A percentile compares a stretch with the other conserved stretches of the same genome.
Conservation (phyloP, 2,888 invertebrate genomes). For the Epinotia demarniana region DNA sequence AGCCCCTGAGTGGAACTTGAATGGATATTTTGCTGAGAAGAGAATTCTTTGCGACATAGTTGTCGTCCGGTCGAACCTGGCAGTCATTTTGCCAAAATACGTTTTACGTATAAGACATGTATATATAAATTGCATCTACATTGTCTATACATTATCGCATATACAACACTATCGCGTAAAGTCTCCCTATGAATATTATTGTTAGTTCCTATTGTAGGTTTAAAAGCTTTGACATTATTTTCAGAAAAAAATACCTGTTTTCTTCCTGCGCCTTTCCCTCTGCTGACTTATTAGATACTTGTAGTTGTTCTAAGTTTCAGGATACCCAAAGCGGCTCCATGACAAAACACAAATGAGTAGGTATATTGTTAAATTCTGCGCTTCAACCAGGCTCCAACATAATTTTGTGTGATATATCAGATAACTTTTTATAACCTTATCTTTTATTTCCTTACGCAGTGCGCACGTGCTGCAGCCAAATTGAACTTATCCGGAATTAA, state of each 20-base stretch:
- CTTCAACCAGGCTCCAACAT: neutral
- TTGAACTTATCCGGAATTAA: slow-evolving; percentile 30
- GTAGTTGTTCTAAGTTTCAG: too few relatives aligned
- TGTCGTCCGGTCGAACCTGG: slow-evolving; percentile 19
- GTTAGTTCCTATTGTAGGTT: too few relatives aligned
- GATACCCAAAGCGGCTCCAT: neutral
- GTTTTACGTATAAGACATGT: too few relatives aligned
- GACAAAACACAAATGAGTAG: neutral
- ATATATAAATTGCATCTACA: neutral
- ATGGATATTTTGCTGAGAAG: slow-evolving; percentile 40
- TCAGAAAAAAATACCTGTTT: too few relatives aligned
- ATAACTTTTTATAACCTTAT: slow-evolving; percentile 3
- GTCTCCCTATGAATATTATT: too few relatives aligned
- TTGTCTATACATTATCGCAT: too few relatives aligned
- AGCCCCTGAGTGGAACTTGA: slow-evolving; percentile 41
- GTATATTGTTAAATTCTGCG: neutral
- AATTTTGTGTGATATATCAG: neutral
- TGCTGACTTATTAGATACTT: too few relatives aligned
- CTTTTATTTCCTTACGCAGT: slow-evolving; percentile 20
- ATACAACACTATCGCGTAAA: too few relatives aligned
- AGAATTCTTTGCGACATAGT: slow-evolving; percentile 40
- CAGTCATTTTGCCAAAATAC: neutral
- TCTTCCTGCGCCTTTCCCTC: too few relatives aligned
- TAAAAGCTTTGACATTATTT: too few relatives aligned
- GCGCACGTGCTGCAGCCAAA: slow-evolving; percentile 34